A percentile compares a stretch with the other conserved stretches of the same genome.
These are phyloP conservation scores for Caenorhabditis wallacei DNA, from an alignment of 2,888 invertebrate species.

Conservation along the genomic window DNA sequence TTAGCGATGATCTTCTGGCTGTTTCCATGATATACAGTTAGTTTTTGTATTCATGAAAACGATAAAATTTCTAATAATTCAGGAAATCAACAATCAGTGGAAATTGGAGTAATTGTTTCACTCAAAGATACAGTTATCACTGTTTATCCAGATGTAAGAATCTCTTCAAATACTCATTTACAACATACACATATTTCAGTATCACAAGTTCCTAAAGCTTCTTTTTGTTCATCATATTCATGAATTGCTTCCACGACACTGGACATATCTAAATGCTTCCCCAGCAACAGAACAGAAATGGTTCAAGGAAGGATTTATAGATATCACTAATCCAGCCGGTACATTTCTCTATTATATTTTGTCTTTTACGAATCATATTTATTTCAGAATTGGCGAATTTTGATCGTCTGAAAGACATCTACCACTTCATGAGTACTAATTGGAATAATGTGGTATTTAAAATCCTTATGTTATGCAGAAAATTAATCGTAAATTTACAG, in stretches of 20 bases:
- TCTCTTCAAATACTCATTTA: too few species aligned
- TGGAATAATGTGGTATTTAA: constrained; percentile 20
- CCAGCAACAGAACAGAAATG: constrained; percentile 19
- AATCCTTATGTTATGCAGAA: not conserved
- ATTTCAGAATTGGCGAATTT: constrained; percentile 40
- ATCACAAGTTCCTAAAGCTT: constrained; percentile 17
- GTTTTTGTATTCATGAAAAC: too few species aligned
- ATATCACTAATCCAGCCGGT: constrained; percentile 18
- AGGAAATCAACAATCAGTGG: not conserved
- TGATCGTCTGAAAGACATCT: constrained; percentile 6
- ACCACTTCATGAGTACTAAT: constrained; percentile 2
- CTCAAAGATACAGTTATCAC: not conserved
- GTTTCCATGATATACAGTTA: not conserved
- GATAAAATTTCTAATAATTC: too few species aligned
- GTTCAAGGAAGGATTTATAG: constrained; percentile 26
- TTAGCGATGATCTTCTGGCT: constrained; percentile 16
- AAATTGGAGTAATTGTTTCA: constrained; percentile 18
- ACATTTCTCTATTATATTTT: not conserved
- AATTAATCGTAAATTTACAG: constrained; percentile 4
- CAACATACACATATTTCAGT: constrained; percentile 30
- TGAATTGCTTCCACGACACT: constrained; percentile 40
- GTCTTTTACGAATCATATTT: not conserved
- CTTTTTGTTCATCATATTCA: constrained; percentile 34
- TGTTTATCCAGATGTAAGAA: constrained; percentile 34
- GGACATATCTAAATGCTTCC: constrained; percentile 21